Percentiles rank a stretch among this genome's conserved stretches.
phyloP scores from a whole-genome alignment of 2,797 vertebrate genomes.

The Pseudomugil gertrudae region DNA sequence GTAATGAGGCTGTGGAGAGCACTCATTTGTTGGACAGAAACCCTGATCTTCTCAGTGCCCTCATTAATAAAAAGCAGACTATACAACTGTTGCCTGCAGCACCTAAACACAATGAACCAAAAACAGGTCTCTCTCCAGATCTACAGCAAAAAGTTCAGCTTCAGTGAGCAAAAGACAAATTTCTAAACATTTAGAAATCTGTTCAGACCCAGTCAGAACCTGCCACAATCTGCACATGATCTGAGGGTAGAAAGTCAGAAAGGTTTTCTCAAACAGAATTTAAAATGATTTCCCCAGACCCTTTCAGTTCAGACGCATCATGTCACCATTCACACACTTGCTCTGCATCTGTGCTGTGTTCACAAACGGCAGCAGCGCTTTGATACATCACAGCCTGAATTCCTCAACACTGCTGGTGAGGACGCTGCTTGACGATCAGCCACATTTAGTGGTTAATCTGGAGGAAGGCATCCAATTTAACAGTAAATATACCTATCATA shows the following conservation, averaged over 20 bases:
- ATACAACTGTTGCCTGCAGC: conserved; percentile 16
- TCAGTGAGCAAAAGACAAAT: too few species aligned
- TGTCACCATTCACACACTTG: not conserved
- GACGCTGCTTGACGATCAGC: too few species aligned
- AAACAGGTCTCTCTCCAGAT: not conserved
- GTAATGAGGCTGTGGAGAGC: conserved; percentile 56
- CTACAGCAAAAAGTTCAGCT: not conserved
- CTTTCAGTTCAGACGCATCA: not conserved
- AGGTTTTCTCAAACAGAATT: not conserved
- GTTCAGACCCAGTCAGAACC: too few species aligned
- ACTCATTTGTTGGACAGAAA: conserved; percentile 50
- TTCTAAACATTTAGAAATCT: too few species aligned
- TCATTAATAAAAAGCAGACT: conserved; percentile 48
- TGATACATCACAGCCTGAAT: not conserved
- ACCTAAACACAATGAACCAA: conserved; percentile 22
- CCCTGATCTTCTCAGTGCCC: conserved; percentile 8
- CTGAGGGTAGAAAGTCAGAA: not conserved
- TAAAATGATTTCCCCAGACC: not conserved
- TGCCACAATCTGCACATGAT: too few species aligned
- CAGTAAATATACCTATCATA: too few species aligned
- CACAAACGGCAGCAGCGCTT: not conserved
- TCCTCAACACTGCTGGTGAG: not conserved
- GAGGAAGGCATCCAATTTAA: too few species aligned
- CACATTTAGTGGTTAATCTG: not conserved
- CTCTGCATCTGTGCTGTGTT: too few species aligned